phyloP scores from a whole-genome alignment of 2,113 vertebrate genomes.

The Phyllostomus hastatus region DNA sequence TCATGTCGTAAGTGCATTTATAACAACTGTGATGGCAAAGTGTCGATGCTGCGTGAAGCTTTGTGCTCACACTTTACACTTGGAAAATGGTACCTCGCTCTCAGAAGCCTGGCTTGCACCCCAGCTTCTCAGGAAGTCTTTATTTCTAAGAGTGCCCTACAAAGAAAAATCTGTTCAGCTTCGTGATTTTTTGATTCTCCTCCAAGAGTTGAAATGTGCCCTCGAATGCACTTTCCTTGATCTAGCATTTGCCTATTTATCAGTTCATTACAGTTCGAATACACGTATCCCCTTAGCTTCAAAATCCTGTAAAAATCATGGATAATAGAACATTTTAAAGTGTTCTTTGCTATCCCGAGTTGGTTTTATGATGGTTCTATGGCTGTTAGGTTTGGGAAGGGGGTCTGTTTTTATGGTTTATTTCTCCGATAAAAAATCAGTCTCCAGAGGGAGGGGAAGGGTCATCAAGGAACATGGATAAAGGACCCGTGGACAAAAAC shows the following conservation, averaged over 20 bases:
- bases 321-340: background rate
- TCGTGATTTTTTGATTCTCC: background rate
- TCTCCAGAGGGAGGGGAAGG: background rate
- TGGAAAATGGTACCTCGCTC: background rate
- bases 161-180: background rate
- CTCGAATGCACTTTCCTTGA: background rate
- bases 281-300: background rate
- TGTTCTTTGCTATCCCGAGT: background rate
- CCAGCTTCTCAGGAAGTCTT: background rate
- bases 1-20: background rate
- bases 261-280: conserved; percentile 23
- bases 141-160: background rate
- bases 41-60: background rate
- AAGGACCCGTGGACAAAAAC: too few species aligned
- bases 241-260: conserved; percentile 29
- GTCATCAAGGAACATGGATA: too few species aligned
- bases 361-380: background rate
- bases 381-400: background rate
- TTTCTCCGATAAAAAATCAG: background rate
- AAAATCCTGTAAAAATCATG: background rate
- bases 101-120: background rate
- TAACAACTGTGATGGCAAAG: background rate
- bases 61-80: background rate
- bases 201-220: background rate
- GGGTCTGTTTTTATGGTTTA: conserved; percentile 18